Conservation (phyloP, 2,113 vertebrate species). For the Galbula dea region DNA sequence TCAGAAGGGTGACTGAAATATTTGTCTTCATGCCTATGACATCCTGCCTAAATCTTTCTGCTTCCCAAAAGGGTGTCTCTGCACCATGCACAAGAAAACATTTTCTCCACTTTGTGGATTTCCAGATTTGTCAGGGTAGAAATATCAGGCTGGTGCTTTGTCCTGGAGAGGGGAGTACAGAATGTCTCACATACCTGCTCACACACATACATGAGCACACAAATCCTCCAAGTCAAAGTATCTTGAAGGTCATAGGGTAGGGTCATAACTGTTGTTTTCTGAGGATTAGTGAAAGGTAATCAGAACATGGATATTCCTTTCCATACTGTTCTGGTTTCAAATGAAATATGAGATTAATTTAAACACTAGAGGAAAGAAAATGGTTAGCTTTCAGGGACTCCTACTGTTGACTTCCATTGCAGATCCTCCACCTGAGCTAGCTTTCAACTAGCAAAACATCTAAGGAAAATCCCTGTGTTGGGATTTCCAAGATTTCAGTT, state of each 20-base stretch:
- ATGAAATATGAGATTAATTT: neutral
- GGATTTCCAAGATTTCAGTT: neutral
- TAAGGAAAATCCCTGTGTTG: neutral
- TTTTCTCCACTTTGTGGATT: neutral
- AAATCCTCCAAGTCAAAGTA: neutral
- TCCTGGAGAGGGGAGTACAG: neutral
- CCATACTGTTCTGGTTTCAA: neutral
- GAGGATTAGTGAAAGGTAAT: neutral
- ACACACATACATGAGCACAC: rapidly evolving
- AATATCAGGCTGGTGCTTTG: neutral
- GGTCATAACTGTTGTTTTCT: neutral
- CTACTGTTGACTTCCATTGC: neutral
- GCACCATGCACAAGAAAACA: neutral
- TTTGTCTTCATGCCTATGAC: neutral
- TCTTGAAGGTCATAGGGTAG: neutral
- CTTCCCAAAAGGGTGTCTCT: neutral
- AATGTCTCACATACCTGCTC: neutral
- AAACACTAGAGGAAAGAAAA: neutral
- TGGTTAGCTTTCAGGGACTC: neutral
- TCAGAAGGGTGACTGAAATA: neutral
- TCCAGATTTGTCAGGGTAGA: neutral
- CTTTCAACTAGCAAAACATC: neutral
- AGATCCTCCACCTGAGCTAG: neutral
- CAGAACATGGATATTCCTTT: neutral
- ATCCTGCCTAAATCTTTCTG: neutral